A percentile compares a stretch with the other conserved stretches of the same genome.
phyloP scores from a whole-genome alignment of 2,113 vertebrate species.

The Embiotoca jacksoni region DNA sequence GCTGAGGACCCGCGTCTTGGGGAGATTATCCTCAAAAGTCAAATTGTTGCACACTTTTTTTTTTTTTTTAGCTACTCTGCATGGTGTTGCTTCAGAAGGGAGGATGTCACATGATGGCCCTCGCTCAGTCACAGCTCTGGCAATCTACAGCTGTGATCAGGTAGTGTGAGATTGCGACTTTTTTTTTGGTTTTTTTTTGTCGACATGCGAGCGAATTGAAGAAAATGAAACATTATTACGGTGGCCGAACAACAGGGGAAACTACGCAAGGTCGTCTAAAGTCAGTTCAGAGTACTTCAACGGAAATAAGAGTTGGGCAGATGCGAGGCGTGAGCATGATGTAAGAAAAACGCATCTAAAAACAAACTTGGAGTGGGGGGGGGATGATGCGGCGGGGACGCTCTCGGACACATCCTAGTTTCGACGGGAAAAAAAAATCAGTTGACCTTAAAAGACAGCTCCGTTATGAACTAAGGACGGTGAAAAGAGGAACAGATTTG shows the following conservation, averaged over 20 bases:
- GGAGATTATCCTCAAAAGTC: no score
- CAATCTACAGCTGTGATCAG: constrained; percentile 61
- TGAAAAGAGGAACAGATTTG: no score
- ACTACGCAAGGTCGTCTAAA: no score
- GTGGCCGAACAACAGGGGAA: no score
- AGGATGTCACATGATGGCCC: constrained; percentile 54
- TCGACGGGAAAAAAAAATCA: background rate
- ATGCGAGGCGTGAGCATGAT: background rate
- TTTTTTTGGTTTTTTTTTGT: background rate
- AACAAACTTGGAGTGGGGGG: constrained; percentile 1
- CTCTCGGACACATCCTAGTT: background rate
- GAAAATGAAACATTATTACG: no score
- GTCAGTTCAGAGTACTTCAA: no score
- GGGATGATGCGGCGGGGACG: background rate
- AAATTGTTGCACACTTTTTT: no score
- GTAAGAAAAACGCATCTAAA: background rate
- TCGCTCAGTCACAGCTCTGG: constrained; percentile 19
- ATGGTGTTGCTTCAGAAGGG: constrained; percentile 11
- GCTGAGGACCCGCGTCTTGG: no score
- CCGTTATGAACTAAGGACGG: no score
- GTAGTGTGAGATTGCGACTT: constrained; percentile 26
- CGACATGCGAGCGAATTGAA: no score
- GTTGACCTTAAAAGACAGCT: background rate
- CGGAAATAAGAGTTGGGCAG: background rate
- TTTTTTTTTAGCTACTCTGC: constrained; percentile 4